phyloP scores from a whole-genome alignment of 1,140 invertebrate species.

The Carcinoscorpius rotundicauda region DNA sequence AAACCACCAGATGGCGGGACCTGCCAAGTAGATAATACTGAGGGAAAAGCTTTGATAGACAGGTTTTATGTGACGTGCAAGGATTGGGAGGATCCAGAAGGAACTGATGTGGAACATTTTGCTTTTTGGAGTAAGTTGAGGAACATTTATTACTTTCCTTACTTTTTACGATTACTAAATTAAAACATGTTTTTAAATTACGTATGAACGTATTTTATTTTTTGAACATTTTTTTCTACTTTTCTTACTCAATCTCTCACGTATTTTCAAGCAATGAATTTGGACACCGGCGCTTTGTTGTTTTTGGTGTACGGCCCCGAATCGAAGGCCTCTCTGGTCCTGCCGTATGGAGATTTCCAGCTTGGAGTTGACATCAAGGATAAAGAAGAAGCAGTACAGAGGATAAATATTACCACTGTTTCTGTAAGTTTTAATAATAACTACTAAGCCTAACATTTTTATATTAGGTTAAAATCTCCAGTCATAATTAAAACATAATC shows the following conservation, averaged over 20 bases:
- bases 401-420: slow-evolving; percentile 24
- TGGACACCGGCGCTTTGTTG: slow-evolving; percentile 19
- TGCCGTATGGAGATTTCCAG: slow-evolving; percentile 26
- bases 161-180: not conserved
- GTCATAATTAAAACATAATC: too few species aligned
- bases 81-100: slow-evolving; percentile 29
- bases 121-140: slow-evolving; percentile 25
- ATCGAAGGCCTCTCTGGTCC: slow-evolving; percentile 17
- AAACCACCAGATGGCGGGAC: slow-evolving; percentile 27
- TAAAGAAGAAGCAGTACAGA: slow-evolving; percentile 26
- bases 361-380: slow-evolving; percentile 28
- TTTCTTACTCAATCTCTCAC: not conserved
- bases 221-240: not conserved
- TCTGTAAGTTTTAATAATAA: slow-evolving; percentile 10
- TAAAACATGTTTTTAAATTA: not conserved
- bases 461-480: too few species aligned
- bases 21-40: slow-evolving; percentile 21
- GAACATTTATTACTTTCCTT: not conserved
- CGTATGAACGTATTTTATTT: not conserved
- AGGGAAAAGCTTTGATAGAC: slow-evolving; percentile 27
- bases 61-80: slow-evolving; percentile 24
- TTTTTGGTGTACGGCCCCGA: slow-evolving; percentile 26
- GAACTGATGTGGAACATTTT: slow-evolving; percentile 26
- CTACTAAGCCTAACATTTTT: too few species aligned
- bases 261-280: slow-evolving; percentile 19